These are phyloP conservation scores for Cepphus grylle DNA, from an alignment of 2,113 vertebrate species.

Conservation along the genomic window DNA sequence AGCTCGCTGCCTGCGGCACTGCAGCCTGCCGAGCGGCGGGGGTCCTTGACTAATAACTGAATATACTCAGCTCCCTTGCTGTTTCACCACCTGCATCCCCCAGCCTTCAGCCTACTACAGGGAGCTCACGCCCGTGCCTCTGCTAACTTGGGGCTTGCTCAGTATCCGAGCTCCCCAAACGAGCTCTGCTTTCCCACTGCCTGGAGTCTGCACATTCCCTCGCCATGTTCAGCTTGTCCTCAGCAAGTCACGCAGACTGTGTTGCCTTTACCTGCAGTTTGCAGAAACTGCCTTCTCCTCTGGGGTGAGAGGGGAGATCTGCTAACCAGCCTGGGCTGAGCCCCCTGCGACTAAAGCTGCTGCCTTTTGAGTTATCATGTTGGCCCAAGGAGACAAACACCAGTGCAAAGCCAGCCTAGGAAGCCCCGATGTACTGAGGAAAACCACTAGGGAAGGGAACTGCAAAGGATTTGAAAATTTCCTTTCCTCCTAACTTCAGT, in stretches of 20 bases:
- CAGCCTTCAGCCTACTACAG: background rate
- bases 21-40: background rate
- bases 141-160: background rate
- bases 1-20: background rate
- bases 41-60: background rate
- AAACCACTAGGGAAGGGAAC: background rate
- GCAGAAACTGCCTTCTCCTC: background rate
- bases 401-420: background rate
- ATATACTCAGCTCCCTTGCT: background rate
- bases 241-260: background rate
- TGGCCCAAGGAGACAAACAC: background rate
- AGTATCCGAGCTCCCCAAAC: background rate
- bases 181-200: background rate
- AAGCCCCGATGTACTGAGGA: background rate
- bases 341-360: background rate
- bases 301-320: background rate
- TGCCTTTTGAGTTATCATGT: background rate
- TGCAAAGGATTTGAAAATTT: background rate
- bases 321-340: background rate
- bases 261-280: background rate
- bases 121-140: background rate
- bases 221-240: background rate
- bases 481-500: background rate
- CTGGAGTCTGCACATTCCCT: background rate
- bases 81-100: background rate